Percentiles rank a stretch among this genome's conserved stretches.
phyloP scores from a whole-genome alignment of 2,797 vertebrate species.

The Pangasius sanitwongsei region DNA sequence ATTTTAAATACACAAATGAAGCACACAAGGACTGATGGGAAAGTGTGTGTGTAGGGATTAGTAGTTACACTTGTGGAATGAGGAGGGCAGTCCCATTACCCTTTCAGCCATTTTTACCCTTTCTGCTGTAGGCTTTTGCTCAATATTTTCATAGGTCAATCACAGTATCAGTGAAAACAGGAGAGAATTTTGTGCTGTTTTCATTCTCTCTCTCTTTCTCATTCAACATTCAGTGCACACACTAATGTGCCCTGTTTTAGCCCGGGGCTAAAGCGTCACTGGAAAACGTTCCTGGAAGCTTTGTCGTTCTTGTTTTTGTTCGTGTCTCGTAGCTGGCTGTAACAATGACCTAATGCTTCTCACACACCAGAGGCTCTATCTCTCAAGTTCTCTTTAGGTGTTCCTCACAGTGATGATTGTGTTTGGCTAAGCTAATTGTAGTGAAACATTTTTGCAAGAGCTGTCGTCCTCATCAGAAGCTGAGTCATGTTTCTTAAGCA shows the following conservation, averaged over 20 bases:
- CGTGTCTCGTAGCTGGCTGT: conserved; percentile 52
- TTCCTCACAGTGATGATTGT: conserved; percentile 43
- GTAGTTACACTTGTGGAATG: neutral
- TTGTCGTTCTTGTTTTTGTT: conserved; percentile 41
- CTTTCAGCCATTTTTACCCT: neutral
- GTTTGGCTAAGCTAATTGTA: conserved; percentile 62
- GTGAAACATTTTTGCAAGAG: conserved; percentile 61
- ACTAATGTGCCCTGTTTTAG: conserved; percentile 8
- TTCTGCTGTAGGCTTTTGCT: conserved; percentile 63
- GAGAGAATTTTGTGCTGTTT: conserved; percentile 30
- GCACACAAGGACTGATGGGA: neutral
- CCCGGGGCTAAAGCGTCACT: neutral
- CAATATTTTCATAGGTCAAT: conserved; percentile 69
- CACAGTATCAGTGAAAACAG: conserved; percentile 46
- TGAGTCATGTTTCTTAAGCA: conserved; percentile 62
- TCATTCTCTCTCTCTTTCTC: neutral
- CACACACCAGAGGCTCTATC: conserved; percentile 27
- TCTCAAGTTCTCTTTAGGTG: conserved; percentile 26
- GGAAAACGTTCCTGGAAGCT: conserved; percentile 8
- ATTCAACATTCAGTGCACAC: conserved; percentile 11
- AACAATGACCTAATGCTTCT: conserved; percentile 58
- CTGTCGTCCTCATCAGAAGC: conserved; percentile 60
- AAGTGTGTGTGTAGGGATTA: no score
- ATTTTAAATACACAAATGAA: conserved; percentile 4
- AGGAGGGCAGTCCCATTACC: neutral